phyloP scores from a whole-genome alignment of 2,888 invertebrate genomes.

The Mantis religiosa region DNA sequence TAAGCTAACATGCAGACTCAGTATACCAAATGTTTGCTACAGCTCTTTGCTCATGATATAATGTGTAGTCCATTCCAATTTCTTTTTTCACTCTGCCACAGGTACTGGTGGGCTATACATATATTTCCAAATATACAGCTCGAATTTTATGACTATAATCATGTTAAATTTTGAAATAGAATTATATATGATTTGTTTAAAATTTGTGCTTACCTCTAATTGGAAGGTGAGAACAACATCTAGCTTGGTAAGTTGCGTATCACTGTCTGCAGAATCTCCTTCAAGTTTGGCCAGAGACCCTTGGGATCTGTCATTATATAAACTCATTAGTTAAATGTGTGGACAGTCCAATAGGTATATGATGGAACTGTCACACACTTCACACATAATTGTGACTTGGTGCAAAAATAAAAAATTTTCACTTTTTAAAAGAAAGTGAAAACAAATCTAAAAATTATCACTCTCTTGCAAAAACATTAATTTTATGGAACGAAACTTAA shows the following conservation, averaged over 20 bases:
- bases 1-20: too few species aligned
- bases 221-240: conserved; percentile 97
- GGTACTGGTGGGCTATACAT: too few species aligned
- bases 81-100: too few species aligned
- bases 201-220: conserved; percentile 68
- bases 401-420: not conserved
- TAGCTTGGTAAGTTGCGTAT: conserved; percentile 93
- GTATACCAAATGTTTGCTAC: too few species aligned
- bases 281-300: conserved; percentile 90
- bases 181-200: not conserved
- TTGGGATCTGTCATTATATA: conserved; percentile 63
- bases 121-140: too few species aligned
- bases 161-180: not conserved
- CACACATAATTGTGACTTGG: not conserved
- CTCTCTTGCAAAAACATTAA: not conserved
- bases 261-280: conserved; percentile 90
- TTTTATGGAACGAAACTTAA: not conserved
- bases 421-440: not conserved
- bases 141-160: not conserved
- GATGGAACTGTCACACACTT: not conserved
- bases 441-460: not conserved
- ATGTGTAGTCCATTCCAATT: too few species aligned
- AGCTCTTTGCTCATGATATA: too few species aligned
- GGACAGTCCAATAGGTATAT: not conserved
- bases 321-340: not conserved